These are phyloP conservation scores for Hyperoplus lanceolatus DNA, from an alignment of 2,797 vertebrate species.

Conservation along the genomic window DNA sequence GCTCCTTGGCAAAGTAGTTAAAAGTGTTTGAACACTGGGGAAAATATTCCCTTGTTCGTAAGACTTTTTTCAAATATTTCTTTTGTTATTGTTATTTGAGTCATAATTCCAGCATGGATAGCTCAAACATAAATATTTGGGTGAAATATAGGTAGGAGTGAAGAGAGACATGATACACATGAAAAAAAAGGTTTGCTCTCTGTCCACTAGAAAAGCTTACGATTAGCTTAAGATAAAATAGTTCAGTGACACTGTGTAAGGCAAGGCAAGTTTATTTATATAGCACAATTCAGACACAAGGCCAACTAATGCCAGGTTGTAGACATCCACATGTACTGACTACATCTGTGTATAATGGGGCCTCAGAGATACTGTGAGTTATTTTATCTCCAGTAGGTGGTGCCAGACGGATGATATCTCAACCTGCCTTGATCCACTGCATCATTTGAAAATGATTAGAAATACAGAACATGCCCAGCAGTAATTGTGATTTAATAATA, in stretches of 20 bases:
- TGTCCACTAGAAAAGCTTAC: constrained; percentile 18
- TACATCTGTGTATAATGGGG: not conserved
- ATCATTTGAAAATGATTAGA: constrained; percentile 37
- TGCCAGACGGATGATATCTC: constrained; percentile 36
- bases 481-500: constrained; percentile 5
- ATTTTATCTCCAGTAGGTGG: constrained; percentile 67
- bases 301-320: constrained; percentile 31
- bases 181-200: not conserved
- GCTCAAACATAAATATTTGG: constrained; percentile 51
- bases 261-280: too few relatives aligned
- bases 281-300: too few relatives aligned
- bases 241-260: constrained; percentile 42
- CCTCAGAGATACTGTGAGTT: too few relatives aligned
- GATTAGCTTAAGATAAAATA: constrained; percentile 39
- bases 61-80: constrained; percentile 10
- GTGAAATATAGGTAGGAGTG: constrained; percentile 25
- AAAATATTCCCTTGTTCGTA: constrained; percentile 3
- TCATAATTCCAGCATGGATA: constrained; percentile 11
- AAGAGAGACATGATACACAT: constrained; percentile 25
- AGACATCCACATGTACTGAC: not conserved
- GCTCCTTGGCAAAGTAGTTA: not conserved
- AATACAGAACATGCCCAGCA: constrained; percentile 1
- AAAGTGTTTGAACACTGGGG: not conserved
- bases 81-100: constrained; percentile 18
- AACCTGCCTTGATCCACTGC: constrained; percentile 11